Evolutionary conservation across 2,797 vertebrate genomes (phyloP).

Genomic region (Columba guinea): DNA sequence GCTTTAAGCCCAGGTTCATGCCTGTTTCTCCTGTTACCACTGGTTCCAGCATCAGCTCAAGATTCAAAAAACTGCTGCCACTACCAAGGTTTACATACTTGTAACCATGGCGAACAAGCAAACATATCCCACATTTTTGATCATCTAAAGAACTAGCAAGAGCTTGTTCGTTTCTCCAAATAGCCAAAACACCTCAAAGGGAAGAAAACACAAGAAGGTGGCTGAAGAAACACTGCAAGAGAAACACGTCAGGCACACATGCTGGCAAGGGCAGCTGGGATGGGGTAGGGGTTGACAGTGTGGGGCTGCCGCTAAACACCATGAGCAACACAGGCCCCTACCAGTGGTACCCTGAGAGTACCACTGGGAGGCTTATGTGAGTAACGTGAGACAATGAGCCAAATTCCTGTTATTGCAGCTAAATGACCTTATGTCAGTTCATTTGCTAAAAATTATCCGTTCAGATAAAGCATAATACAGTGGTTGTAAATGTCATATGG

Average conservation of each 20-base stretch:
- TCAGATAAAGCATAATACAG: neutral
- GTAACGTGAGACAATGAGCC: neutral
- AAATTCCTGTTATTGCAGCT: neutral
- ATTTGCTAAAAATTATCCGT: neutral
- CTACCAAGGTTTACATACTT: neutral
- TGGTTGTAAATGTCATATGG: neutral
- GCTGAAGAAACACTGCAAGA: neutral
- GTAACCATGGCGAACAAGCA: neutral
- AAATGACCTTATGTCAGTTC: neutral
- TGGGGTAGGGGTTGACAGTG: neutral
- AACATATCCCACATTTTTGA: neutral
- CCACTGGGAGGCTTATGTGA: neutral
- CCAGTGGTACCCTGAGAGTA: fast-evolving
- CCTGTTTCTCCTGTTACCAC: neutral
- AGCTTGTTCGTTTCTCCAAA: neutral
- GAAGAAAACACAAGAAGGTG: neutral
- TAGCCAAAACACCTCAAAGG: neutral
- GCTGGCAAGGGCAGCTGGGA: neutral
- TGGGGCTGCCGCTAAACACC: neutral
- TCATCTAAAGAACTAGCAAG: neutral
- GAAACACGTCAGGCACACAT: fast-evolving
- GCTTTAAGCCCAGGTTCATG: neutral
- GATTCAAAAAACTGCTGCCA: neutral
- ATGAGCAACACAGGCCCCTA: neutral
- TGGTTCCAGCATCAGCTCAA: neutral